phyloP scores from a whole-genome alignment of 2,113 vertebrate species.

The Hemibagrus wyckioides region DNA sequence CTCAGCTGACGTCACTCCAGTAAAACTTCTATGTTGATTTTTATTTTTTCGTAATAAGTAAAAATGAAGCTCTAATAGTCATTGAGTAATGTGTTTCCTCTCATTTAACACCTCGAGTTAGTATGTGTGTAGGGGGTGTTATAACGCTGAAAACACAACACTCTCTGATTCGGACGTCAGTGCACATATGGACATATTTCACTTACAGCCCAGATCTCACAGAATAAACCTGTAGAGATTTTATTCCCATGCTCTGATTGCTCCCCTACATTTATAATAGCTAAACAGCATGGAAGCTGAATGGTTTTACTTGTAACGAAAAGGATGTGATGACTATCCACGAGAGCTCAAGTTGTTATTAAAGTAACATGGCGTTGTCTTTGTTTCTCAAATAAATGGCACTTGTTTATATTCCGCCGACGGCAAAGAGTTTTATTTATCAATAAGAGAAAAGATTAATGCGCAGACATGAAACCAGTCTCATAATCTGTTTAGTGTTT shows the following conservation, averaged over 20 bases:
- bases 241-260: too few species aligned
- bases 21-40: constrained; percentile 39
- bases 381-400: constrained; percentile 18
- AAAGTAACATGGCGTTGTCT: background rate
- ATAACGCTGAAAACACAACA: background rate
- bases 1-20: constrained; percentile 48
- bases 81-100: background rate
- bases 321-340: background rate
- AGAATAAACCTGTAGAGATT: background rate
- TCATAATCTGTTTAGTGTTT: background rate
- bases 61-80: too few species aligned
- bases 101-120: background rate
- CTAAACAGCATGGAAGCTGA: background rate
- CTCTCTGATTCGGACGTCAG: background rate
- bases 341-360: background rate
- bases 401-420: background rate
- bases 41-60: background rate
- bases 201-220: background rate
- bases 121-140: constrained; percentile 9
- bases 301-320: background rate
- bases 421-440: background rate
- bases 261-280: background rate
- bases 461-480: background rate
- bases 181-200: background rate
- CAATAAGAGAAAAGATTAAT: background rate